Evolutionary conservation across 2,888 invertebrate genomes (phyloP).

Genomic region (Apodemia duryi): DNA sequence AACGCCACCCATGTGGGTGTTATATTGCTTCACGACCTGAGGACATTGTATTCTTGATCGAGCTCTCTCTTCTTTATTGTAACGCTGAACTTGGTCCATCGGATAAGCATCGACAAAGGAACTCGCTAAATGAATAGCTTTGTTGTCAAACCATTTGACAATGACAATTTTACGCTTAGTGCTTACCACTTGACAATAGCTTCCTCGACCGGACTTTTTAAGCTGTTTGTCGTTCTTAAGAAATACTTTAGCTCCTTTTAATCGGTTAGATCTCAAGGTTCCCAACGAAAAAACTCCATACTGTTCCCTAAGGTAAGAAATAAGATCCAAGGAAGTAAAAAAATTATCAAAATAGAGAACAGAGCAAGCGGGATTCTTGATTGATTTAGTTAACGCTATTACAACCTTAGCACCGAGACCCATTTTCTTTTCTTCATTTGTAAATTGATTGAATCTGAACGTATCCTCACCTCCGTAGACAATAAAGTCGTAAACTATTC

Average conservation of each 20-base stretch:
- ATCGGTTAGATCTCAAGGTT: conserved; percentile 27
- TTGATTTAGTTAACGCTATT: no score
- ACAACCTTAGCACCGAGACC: no score
- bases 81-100: conserved; percentile 24
- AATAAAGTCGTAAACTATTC: no score
- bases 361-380: no score
- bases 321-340: no score
- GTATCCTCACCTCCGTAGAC: conserved; percentile 33
- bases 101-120: background rate
- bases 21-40: conserved; percentile 28
- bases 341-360: no score
- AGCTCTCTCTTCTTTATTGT: conserved; percentile 25
- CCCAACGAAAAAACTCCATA: conserved; percentile 26
- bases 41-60: conserved; percentile 23
- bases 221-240: conserved; percentile 25
- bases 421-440: conserved; percentile 27
- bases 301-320: conserved; percentile 15
- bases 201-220: conserved; percentile 26
- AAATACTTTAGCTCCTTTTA: conserved; percentile 25
- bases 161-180: conserved; percentile 28
- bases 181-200: conserved; percentile 24
- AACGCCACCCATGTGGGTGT: conserved; percentile 32
- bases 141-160: conserved; percentile 28
- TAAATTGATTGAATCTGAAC: conserved; percentile 18
- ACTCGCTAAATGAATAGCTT: no score